Conservation (phyloP, 2,113 vertebrate species). For the Narcine bancroftii region DNA sequence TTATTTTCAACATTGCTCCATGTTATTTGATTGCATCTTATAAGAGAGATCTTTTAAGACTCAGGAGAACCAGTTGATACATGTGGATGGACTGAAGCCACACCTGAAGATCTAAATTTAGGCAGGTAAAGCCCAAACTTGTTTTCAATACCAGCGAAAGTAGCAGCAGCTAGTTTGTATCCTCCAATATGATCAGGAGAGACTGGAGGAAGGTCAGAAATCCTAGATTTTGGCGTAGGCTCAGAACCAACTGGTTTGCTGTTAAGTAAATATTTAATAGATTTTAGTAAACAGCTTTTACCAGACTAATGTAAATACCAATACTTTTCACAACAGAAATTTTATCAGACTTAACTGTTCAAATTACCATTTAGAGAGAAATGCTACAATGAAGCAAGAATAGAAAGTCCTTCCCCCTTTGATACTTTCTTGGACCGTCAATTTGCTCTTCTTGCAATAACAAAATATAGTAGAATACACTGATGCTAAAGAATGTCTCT, state of each 20-base stretch:
- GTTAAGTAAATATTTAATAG: constrained; percentile 44
- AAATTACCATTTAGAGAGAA: neutral
- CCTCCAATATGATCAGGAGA: constrained; percentile 83
- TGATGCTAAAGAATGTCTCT: neutral
- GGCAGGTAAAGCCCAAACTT: constrained; percentile 92
- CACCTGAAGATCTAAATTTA: constrained; percentile 68
- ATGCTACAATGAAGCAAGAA: neutral
- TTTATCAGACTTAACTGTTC: neutral
- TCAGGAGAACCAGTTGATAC: constrained; percentile 44
- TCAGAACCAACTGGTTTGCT: constrained; percentile 78
- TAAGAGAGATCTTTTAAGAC: constrained; percentile 38
- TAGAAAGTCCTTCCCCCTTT: neutral
- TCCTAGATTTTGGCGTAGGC: constrained; percentile 63
- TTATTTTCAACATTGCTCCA: constrained; percentile 37
- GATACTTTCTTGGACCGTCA: neutral
- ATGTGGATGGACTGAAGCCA: constrained; percentile 55
- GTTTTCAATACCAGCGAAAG: constrained; percentile 87
- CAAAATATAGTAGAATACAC: neutral
- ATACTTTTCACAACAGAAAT: neutral
- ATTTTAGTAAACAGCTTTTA: neutral
- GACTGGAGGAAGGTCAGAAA: constrained; percentile 70
- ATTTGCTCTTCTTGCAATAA: neutral
- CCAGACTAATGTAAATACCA: neutral
- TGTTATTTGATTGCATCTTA: constrained; percentile 28
- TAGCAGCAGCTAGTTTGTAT: constrained; percentile 82